Conservation (phyloP, 64 coral and sea anemone species). For the Trachythela sp. region DNA sequence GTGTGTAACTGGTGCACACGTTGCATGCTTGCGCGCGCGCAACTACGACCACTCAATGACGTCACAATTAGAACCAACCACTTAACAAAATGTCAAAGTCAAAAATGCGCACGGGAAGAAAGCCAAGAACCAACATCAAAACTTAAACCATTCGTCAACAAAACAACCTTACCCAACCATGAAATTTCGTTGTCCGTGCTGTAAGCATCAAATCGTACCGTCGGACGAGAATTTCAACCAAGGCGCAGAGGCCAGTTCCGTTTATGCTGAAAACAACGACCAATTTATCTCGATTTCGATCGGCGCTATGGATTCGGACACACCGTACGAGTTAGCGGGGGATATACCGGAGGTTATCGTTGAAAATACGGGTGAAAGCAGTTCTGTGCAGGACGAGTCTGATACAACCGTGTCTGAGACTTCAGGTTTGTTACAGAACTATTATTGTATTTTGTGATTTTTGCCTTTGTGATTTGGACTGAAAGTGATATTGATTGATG, state of each 20-base stretch:
- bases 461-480: too few species aligned
- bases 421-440: too few species aligned
- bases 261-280: neutral
- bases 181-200: neutral
- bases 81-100: neutral
- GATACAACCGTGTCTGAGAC: too few species aligned
- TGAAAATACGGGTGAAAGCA: neutral
- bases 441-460: too few species aligned
- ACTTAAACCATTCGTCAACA: neutral
- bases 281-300: neutral
- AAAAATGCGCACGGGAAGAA: neutral
- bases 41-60: neutral
- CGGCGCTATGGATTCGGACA: neutral
- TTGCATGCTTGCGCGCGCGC: neutral
- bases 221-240: neutral
- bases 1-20: too few species aligned
- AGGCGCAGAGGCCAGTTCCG: neutral
- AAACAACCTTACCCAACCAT: neutral
- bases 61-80: neutral
- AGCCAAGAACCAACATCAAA: neutral
- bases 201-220: neutral
- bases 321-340: neutral
- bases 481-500: too few species aligned
- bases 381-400: too few species aligned
- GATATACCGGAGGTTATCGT: neutral